phyloP scores from a whole-genome alignment of 2,888 invertebrate genomes.

The Tinea semifulvella region DNA sequence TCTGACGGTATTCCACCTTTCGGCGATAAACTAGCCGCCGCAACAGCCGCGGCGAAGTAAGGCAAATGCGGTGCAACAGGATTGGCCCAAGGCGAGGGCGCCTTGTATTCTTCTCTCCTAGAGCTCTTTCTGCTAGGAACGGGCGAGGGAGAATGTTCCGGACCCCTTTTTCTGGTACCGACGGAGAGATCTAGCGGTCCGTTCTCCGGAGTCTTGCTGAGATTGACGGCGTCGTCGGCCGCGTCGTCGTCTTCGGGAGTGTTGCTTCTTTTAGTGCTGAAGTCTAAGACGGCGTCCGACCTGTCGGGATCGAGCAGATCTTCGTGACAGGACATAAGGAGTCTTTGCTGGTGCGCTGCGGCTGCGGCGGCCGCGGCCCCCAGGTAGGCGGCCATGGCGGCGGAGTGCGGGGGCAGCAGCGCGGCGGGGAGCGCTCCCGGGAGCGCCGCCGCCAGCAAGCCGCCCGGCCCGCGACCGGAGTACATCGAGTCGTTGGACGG shows the following conservation, averaged over 20 bases:
- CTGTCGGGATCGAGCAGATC: conserved; percentile 72
- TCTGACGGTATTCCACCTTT: conserved; percentile 70
- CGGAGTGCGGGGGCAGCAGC: conserved; percentile 79
- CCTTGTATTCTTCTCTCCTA: conserved; percentile 73
- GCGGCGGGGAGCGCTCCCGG: conserved; percentile 72
- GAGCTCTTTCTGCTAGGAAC: conserved; percentile 73
- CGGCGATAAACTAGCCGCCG: conserved; percentile 78
- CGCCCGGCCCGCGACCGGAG: conserved; percentile 65
- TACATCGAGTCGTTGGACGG: conserved; percentile 81
- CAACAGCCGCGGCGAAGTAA: conserved; percentile 83
- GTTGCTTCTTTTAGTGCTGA: conserved; percentile 76
- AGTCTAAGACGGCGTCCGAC: conserved; percentile 76
- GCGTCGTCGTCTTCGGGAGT: conserved; percentile 61
- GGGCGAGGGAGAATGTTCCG: conserved; percentile 70
- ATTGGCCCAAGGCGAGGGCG: conserved; percentile 80
- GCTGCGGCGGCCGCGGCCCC: conserved; percentile 77
- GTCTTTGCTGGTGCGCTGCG: conserved; percentile 74
- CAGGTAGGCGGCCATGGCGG: conserved; percentile 83
- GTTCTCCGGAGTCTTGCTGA: conserved; percentile 72
- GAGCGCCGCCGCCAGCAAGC: conserved; percentile 70
- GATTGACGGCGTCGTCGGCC: conserved; percentile 75
- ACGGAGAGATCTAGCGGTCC: conserved; percentile 85
- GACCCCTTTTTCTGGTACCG: conserved; percentile 75
- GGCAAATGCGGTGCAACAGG: conserved; percentile 81
- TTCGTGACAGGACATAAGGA: conserved; percentile 80